Percentiles rank a stretch among this genome's conserved stretches.
These are phyloP conservation scores for Drosophila rubida DNA, from an alignment of 2,888 invertebrate species.

Conservation along the genomic window DNA sequence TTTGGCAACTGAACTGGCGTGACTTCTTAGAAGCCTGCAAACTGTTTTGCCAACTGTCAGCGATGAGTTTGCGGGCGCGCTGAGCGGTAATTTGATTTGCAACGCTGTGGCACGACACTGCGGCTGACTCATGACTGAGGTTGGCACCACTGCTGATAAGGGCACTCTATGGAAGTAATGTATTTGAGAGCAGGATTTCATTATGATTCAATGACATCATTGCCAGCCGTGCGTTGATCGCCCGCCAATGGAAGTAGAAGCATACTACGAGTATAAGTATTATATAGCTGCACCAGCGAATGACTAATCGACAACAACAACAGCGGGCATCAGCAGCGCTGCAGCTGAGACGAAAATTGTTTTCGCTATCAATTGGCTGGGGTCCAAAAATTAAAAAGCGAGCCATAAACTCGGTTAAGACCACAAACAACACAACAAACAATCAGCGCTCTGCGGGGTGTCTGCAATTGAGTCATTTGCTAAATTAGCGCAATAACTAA, in stretches of 20 bases:
- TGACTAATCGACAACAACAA: conserved; percentile 32
- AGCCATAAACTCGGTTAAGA: conserved; percentile 16
- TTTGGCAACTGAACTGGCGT: conserved; percentile 28
- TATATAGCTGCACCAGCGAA: conserved; percentile 12
- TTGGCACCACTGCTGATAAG: conserved; percentile 2
- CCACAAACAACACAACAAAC: background rate
- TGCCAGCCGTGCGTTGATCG: background rate
- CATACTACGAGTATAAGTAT: background rate
- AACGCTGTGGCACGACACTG: conserved; percentile 24
- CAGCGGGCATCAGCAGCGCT: conserved; percentile 18
- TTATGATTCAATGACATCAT: conserved; percentile 63
- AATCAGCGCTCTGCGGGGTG: conserved; percentile 17
- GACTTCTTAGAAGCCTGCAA: conserved; percentile 44
- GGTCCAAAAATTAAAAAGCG: conserved; percentile 44
- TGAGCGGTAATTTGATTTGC: conserved; percentile 60
- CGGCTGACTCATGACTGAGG: conserved; percentile 50
- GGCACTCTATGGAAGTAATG: background rate
- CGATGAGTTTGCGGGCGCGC: background rate
- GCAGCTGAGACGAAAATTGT: conserved; percentile 26
- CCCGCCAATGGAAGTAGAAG: background rate
- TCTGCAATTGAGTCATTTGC: conserved; percentile 45
- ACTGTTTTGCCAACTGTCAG: conserved; percentile 21
- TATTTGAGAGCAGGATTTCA: conserved; percentile 41
- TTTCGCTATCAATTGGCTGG: conserved; percentile 36
- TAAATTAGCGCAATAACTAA: conserved; percentile 32